Evolutionary conservation across 2,888 invertebrate species (phyloP).

Genomic region (Oxyteleia sp.): DNA sequence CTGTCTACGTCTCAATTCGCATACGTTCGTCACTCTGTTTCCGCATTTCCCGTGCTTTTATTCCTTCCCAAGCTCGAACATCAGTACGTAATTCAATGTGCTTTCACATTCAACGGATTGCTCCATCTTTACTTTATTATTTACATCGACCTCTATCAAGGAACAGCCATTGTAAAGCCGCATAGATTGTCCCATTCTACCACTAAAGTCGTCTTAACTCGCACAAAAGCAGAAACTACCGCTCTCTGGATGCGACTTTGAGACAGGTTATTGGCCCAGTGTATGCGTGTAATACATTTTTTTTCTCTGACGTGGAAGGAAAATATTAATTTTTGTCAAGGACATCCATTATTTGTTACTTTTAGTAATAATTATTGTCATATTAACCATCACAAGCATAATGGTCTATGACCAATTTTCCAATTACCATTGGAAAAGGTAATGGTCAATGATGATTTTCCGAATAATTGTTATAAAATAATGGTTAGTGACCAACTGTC

Average conservation of each 20-base stretch:
- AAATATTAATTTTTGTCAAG: no score
- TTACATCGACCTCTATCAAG: constrained; percentile 56
- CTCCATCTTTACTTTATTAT: constrained; percentile 69
- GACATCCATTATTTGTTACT: no score
- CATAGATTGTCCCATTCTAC: constrained; percentile 20
- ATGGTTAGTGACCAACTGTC: no score
- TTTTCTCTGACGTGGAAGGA: no score
- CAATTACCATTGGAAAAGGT: no score
- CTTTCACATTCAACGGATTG: constrained; percentile 62
- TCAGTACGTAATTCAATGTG: constrained; percentile 48
- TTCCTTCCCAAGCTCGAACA: constrained; percentile 25
- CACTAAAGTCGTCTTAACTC: constrained; percentile 17
- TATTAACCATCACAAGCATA: no score
- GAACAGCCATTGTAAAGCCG: constrained; percentile 35
- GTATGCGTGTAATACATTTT: no score
- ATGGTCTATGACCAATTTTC: no score
- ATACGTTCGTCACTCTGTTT: constrained; percentile 33
- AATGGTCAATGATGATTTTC: no score
- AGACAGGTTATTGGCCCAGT: constrained; percentile 2
- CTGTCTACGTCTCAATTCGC: constrained; percentile 9
- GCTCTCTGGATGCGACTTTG: not conserved
- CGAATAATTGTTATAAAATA: no score
- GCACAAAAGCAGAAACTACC: constrained; percentile 16
- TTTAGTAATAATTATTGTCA: no score
- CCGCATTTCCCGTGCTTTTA: constrained; percentile 24